Evolutionary conservation across 92 coral and sea anemone species (phyloP), one percentile per base, ranked within the genome.

Genomic region (Actinostola sp.): DNA sequence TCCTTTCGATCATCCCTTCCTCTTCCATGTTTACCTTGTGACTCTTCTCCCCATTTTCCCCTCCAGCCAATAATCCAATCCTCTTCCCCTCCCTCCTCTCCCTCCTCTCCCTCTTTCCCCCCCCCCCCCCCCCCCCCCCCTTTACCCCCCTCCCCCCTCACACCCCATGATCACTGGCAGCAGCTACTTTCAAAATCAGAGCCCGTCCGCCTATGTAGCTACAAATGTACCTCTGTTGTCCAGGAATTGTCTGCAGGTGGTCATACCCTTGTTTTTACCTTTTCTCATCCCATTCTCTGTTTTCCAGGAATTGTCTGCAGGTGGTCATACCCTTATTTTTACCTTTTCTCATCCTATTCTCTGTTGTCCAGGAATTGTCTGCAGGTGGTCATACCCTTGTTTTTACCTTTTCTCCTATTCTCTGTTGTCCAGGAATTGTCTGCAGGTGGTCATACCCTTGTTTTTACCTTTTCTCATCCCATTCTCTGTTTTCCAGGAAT

Each of bases 341-440:
- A n/a, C 21, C 54, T 14, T 48, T 48, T 23, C 46, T 41, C 15
- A 41, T 56, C 63, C 24, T n/a, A 3, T 56, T 6, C 2, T n/a
- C 2, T 24, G 31, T 24, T 11, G 5, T 60, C 16, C 41, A 68
- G 74, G 49, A 25, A 38, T 45, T 68, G 46, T 50, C 74, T 15
- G 34, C 59, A 49, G 62, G 61, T 31, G 74, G 62, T n/a, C 74
- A 68, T 32, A 68, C 44, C 36, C 61, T 68, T 19, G 74, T 50
- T 19, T 42, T 23, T 17, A n/a, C 21, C 54, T 14, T 48, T 48
- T 23, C 46, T 56, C 63, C 24, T n/a, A 3, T 56, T 6, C 2
- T n/a, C 2, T 24, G 31, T 24, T 11, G 5, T 60, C 16, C 41
- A 68, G 74, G 49, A 25, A 38, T 45, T 68, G 46, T 50, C 74